Conservation (phyloP, 2,113 vertebrate species). For the Petaurus breviceps region DNA sequence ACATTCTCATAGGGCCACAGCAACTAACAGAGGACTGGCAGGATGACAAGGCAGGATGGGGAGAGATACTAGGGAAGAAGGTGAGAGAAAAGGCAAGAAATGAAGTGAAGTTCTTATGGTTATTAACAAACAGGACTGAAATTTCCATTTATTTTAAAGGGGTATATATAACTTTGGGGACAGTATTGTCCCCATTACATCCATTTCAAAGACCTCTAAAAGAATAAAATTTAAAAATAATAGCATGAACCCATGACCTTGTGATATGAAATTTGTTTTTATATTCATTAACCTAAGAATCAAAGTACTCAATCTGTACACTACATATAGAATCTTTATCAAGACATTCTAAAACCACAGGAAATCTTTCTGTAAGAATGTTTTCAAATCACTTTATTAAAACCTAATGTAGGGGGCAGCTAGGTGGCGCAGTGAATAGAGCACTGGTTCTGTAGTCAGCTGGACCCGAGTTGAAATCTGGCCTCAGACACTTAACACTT, state of each 20-base stretch:
- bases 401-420: background rate
- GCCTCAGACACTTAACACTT: too few relatives aligned
- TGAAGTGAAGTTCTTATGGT: slow-evolving; percentile 21
- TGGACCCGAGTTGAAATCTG: too few relatives aligned
- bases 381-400: slow-evolving; percentile 18
- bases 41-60: slow-evolving; percentile 36
- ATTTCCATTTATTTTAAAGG: slow-evolving; percentile 14
- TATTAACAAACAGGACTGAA: slow-evolving; percentile 32
- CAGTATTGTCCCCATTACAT: slow-evolving; percentile 25
- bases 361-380: slow-evolving; percentile 6
- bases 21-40: background rate
- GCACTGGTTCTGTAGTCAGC: too few relatives aligned
- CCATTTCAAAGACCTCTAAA: slow-evolving; percentile 50
- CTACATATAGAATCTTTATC: slow-evolving; percentile 17
- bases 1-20: background rate
- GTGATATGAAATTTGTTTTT: slow-evolving; percentile 18
- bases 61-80: slow-evolving; percentile 6
- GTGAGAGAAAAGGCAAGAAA: slow-evolving; percentile 1
- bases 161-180: slow-evolving; percentile 44
- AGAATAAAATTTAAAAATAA: slow-evolving; percentile 56
- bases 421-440: too few relatives aligned
- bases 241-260: slow-evolving; percentile 41
- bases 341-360: slow-evolving; percentile 39
- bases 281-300: slow-evolving; percentile 48
- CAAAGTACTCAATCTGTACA: slow-evolving; percentile 49